Evolutionary conservation across 2,888 invertebrate genomes (phyloP).

Genomic region (Asteroscopus sphinx): DNA sequence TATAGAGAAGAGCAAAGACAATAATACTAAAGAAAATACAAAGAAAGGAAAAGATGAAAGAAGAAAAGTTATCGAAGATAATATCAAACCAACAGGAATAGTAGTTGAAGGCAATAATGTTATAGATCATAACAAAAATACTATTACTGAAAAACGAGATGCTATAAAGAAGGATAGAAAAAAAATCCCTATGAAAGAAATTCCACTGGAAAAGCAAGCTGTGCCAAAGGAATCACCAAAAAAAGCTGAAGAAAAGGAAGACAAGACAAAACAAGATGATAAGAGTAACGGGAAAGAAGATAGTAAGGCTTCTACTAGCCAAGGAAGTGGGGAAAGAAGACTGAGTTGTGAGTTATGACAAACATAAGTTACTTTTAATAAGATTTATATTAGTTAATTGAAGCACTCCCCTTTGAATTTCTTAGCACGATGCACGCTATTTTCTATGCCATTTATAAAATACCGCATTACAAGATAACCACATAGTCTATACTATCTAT

Average conservation of each 20-base stretch:
- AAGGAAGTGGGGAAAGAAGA: constrained; percentile 40
- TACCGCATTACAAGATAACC: no score
- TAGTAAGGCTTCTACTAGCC: constrained; percentile 35
- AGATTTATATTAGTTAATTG: no score
- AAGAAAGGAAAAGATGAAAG: constrained; percentile 4
- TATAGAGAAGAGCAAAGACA: constrained; percentile 34
- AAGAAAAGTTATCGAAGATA: background rate
- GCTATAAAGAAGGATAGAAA: constrained; percentile 53
- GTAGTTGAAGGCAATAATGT: constrained; percentile 63
- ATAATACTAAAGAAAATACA: constrained; percentile 6
- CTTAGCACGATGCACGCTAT: no score
- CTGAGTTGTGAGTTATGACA: constrained; percentile 55
- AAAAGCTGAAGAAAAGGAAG: constrained; percentile 47
- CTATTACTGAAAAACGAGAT: constrained; percentile 57
- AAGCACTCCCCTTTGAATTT: no score
- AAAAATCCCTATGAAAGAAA: constrained; percentile 64
- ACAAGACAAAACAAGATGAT: constrained; percentile 38
- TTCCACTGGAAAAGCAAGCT: constrained; percentile 43
- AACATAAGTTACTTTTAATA: no score
- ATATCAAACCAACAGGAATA: constrained; percentile 16
- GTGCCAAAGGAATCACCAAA: constrained; percentile 35
- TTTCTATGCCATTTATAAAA: no score
- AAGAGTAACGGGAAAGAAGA: constrained; percentile 31
- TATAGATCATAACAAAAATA: constrained; percentile 73
- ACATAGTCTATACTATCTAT: no score